Evolutionary conservation across 92 coral and sea anemone species (phyloP).

Genomic region (Paragorgia papillata): DNA sequence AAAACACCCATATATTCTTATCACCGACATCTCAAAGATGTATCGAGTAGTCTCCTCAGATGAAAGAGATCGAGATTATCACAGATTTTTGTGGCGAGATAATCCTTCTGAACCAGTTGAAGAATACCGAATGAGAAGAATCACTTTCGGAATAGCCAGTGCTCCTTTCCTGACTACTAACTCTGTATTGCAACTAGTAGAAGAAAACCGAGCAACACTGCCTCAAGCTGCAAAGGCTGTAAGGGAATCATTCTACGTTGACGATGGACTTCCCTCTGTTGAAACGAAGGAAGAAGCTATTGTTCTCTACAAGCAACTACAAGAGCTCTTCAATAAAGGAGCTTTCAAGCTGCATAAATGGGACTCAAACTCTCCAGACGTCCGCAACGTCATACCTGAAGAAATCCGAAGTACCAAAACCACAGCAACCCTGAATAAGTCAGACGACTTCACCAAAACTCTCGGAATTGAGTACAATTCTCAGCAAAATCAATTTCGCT

Average conservation of each 20-base stretch:
- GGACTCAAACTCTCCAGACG: slow-evolving; percentile 54
- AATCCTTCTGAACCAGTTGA: slow-evolving; percentile 40
- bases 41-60: slow-evolving; percentile 49
- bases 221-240: slow-evolving; percentile 57
- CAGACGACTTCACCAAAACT: slow-evolving; percentile 44
- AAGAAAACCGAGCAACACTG: slow-evolving; percentile 48
- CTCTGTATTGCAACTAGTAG: slow-evolving; percentile 32
- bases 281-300: slow-evolving; percentile 57
- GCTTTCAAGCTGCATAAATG: slow-evolving; percentile 56
- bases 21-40: slow-evolving; percentile 63
- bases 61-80: slow-evolving; percentile 46
- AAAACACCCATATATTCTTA: slow-evolving; percentile 45
- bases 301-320: slow-evolving; percentile 48
- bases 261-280: slow-evolving; percentile 56
- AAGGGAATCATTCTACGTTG: slow-evolving; percentile 58
- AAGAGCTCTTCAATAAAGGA: slow-evolving; percentile 55
- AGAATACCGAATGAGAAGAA: slow-evolving; percentile 63
- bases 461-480: slow-evolving; percentile 60
- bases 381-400: slow-evolving; percentile 49
- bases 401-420: slow-evolving; percentile 48
- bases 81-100: slow-evolving; percentile 57
- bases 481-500: slow-evolving; percentile 53
- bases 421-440: not conserved
- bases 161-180: slow-evolving; percentile 32
- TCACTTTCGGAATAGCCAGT: slow-evolving; percentile 60